Base-by-base conservation (phyloP, 2,888 invertebrate genomes). In the Saturnia japonica region DNA sequence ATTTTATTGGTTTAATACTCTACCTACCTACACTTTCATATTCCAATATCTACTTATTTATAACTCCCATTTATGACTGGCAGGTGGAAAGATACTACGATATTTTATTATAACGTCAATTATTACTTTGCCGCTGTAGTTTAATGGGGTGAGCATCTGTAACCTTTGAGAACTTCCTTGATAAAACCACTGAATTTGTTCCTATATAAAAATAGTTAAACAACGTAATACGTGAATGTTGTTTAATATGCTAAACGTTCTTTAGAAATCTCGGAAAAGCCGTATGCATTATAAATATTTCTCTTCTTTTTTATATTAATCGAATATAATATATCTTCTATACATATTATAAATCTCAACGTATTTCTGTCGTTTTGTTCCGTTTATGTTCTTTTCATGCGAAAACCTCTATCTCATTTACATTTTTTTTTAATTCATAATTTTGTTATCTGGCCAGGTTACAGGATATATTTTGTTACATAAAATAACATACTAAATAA, bases 141-240 rank as follows among this genome's bases (percentile, higher is more conserved):
- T 19, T 64, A 64, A 64, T 40, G 64, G n/a, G n/a, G 19, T 40
- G 64, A 40, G n/a, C 64, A 40, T 19, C 9, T 64, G 40, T 64
- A 64, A 34, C 9, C 40, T 40, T 40, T 64, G 40, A 64, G 9
- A 64, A 2, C 28, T 40, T 64, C 64, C 64, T 6, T 40, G n/a
- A 60, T 60, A 28, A 60, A 60, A 28, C 0, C 28, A 28, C 28
- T 60, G 14, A 22, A 54, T 9, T 60, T 14, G 28, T 25, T 6
- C 12, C 12, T 25, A 60, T 28, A 28, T 25, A 60, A 60, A 60
- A 60, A 60, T 60, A 60, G 25, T 28, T 60, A 6, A 14, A 60
- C 8, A 25, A 25, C 57, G 57, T 14, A 28, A 60, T 57, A 28
- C 7, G 28, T 60, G 2, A 6, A 57, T 22, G 25, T 60, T 28